Percentiles rank a stretch among this genome's conserved stretches.
These are phyloP conservation scores for Morus bassanus DNA, from an alignment of 2,797 vertebrate genomes.

Conservation along the genomic window DNA sequence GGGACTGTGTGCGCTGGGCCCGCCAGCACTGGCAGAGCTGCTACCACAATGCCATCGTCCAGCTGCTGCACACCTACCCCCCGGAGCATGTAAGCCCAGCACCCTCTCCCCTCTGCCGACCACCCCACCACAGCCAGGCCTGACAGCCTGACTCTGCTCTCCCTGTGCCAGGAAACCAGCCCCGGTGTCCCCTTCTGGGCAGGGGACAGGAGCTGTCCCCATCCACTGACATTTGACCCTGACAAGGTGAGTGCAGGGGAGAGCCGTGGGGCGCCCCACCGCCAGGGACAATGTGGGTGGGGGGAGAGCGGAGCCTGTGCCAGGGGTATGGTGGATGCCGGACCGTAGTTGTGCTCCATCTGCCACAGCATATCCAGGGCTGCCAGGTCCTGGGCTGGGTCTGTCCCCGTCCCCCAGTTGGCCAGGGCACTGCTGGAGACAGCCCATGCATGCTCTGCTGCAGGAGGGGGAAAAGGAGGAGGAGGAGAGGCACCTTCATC, in stretches of 20 bases:
- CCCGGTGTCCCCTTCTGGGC: conserved; percentile 86
- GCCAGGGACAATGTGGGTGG: fast-evolving
- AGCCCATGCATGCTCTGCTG: fast-evolving
- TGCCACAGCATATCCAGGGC: background rate
- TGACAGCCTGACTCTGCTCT: conserved; percentile 5
- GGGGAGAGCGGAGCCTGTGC: background rate
- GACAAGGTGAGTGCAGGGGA: conserved; percentile 77
- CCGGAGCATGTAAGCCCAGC: conserved; percentile 70
- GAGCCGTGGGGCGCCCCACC: fast-evolving
- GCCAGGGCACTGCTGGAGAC: background rate
- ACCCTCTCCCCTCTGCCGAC: fast-evolving
- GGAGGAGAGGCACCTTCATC: background rate
- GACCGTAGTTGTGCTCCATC: background rate
- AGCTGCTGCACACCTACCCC: conserved; percentile 82
- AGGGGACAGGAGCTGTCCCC: conserved; percentile 83
- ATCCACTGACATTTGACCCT: conserved; percentile 82
- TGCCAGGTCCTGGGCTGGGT: background rate
- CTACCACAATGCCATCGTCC: conserved; percentile 77
- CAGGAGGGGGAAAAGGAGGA: background rate
- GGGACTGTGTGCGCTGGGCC: conserved; percentile 87
- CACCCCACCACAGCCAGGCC: background rate
- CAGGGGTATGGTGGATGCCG: fast-evolving
- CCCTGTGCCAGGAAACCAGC: conserved; percentile 74
- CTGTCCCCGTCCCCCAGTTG: background rate
- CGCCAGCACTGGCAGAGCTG: conserved; percentile 80